These are phyloP conservation scores for Perizoma flavofasciatum DNA, from an alignment of 2,888 invertebrate genomes.

Conservation along the genomic window DNA sequence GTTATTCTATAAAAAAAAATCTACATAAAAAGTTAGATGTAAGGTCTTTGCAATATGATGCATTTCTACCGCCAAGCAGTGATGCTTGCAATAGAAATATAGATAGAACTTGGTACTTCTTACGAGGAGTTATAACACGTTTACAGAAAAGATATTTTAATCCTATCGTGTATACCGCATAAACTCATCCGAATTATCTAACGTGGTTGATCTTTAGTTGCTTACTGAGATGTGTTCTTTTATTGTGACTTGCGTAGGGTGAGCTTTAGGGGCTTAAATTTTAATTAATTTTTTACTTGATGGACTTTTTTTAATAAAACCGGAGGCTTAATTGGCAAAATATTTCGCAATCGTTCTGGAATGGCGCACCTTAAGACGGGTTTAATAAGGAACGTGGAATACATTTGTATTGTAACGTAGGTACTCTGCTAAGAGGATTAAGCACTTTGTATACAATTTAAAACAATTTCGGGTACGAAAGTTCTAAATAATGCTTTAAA, in stretches of 20 bases:
- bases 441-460: slow-evolving; percentile 34
- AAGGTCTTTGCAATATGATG: too few relatives aligned
- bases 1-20: too few relatives aligned
- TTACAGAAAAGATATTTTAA: slow-evolving; percentile 53
- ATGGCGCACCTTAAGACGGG: slow-evolving; percentile 57
- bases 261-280: slow-evolving; percentile 71
- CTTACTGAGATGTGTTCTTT: slow-evolving; percentile 76
- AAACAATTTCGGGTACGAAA: neutral
- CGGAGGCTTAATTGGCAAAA: slow-evolving; percentile 71
- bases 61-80: too few relatives aligned
- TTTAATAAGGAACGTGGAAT: slow-evolving; percentile 49
- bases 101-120: too few relatives aligned
- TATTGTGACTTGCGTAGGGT: slow-evolving; percentile 65
- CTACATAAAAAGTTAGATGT: too few relatives aligned
- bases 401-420: slow-evolving; percentile 29
- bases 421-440: slow-evolving; percentile 27
- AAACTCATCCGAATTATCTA: slow-evolving; percentile 74
- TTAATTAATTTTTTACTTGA: slow-evolving; percentile 81
- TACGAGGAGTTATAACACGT: slow-evolving; percentile 15
- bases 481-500: neutral
- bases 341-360: slow-evolving; percentile 68
- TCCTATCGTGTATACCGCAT: slow-evolving; percentile 59
- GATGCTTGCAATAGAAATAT: too few relatives aligned
- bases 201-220: slow-evolving; percentile 76
- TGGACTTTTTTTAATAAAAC: slow-evolving; percentile 70